A percentile compares a stretch with the other conserved stretches of the same genome.
Evolutionary conservation across 2,888 invertebrate species (phyloP).

Genomic region (Saturnia pavonia): DNA sequence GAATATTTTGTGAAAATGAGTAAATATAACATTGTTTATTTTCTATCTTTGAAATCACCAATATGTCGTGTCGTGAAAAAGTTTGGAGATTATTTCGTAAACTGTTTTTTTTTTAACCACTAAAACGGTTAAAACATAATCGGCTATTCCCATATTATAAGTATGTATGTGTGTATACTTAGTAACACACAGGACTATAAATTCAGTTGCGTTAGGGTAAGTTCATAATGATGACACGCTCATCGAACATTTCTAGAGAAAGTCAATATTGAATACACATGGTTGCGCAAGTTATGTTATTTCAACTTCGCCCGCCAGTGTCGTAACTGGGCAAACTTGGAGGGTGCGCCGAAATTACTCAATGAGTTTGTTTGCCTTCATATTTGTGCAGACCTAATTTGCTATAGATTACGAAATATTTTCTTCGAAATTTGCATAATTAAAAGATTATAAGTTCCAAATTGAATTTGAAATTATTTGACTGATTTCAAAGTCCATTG

Average conservation of each 20-base stretch:
- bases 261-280: slow-evolving; percentile 19
- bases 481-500: background rate
- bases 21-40: too few relatives aligned
- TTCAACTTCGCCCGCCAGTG: slow-evolving; percentile 13
- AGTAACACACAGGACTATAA: background rate
- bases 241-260: slow-evolving; percentile 20
- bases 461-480: background rate
- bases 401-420: background rate
- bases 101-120: too few relatives aligned
- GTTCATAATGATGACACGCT: slow-evolving; percentile 2
- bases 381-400: slow-evolving; percentile 15
- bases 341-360: slow-evolving; percentile 23
- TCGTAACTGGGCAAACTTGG: slow-evolving; percentile 18
- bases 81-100: too few relatives aligned
- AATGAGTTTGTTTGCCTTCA: slow-evolving; percentile 17
- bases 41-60: too few relatives aligned
- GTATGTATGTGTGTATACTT: too few relatives aligned
- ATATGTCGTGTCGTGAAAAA: too few relatives aligned
- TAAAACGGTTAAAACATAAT: too few relatives aligned
- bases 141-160: too few relatives aligned
- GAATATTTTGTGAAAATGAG: too few relatives aligned
- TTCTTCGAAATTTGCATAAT: background rate
- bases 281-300: slow-evolving; percentile 18
- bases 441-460: slow-evolving; percentile 12
- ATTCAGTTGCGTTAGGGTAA: background rate